These are phyloP conservation scores for Osmoderma eremita DNA, from an alignment of 2,888 invertebrate genomes.

Conservation along the genomic window DNA sequence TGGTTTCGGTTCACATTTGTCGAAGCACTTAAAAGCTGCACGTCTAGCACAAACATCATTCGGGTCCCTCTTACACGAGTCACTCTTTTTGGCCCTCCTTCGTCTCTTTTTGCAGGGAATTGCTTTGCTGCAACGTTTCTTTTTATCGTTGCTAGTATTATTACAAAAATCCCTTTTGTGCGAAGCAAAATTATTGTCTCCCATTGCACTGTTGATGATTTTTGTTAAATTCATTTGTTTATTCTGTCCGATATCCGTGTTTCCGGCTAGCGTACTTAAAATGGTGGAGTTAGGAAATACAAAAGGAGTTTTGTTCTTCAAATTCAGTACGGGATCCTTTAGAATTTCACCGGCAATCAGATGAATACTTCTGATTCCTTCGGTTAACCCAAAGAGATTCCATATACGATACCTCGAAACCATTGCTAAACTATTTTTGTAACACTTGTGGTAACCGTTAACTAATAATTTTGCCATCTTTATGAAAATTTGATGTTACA, in stretches of 20 bases:
- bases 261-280: neutral
- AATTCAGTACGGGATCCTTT: neutral
- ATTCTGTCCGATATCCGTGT: too few species aligned
- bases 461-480: too few species aligned
- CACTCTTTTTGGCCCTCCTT: neutral
- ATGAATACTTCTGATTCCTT: too few species aligned
- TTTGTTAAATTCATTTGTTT: too few species aligned
- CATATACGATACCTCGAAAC: too few species aligned
- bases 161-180: neutral
- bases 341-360: neutral
- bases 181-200: too few species aligned
- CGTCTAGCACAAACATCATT: neutral
- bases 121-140: neutral
- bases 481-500: too few species aligned
- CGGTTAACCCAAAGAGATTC: too few species aligned
- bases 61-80: constrained; percentile 1
- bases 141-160: neutral
- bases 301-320: neutral
- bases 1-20: neutral
- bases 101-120: neutral
- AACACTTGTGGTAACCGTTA: too few species aligned
- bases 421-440: too few species aligned
- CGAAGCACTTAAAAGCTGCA: neutral
- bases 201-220: too few species aligned
- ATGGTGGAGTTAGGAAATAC: neutral